Evolutionary conservation across 2,113 vertebrate genomes (phyloP).

Genomic region (Hucho hucho): DNA sequence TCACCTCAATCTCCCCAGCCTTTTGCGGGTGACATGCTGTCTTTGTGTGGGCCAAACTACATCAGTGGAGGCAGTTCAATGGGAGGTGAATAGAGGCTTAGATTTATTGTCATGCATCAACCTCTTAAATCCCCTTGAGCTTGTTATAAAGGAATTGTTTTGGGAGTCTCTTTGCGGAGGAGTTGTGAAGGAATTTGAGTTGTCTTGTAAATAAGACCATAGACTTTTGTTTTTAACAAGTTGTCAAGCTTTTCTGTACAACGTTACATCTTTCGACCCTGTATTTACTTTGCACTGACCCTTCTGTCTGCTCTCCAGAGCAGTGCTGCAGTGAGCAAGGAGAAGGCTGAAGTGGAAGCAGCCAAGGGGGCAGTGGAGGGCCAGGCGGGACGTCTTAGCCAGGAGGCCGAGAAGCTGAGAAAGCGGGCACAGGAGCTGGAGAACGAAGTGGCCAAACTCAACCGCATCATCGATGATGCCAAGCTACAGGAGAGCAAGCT

Average conservation of each 20-base stretch:
- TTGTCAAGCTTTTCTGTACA: too few relatives aligned
- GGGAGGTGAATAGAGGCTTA: constrained; percentile 20
- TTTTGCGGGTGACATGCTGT: constrained; percentile 16
- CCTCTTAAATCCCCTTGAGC: neutral
- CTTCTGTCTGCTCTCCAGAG: constrained; percentile 67
- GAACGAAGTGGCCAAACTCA: constrained; percentile 76
- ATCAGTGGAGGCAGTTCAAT: constrained; percentile 24
- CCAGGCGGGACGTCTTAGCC: constrained; percentile 69
- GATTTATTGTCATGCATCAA: constrained; percentile 25
- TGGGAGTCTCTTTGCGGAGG: neutral
- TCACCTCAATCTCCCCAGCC: constrained; percentile 24
- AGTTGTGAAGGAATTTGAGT: neutral
- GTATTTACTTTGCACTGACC: neutral
- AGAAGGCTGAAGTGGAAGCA: constrained; percentile 79
- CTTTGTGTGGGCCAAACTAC: constrained; percentile 25
- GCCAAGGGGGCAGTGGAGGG: constrained; percentile 70
- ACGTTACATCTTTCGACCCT: neutral
- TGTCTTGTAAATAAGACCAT: neutral
- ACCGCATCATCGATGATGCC: constrained; percentile 77
- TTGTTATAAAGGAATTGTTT: constrained; percentile 22
- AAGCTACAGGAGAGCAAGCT: constrained; percentile 75
- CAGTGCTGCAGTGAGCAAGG: constrained; percentile 70
- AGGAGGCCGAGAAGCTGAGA: constrained; percentile 78
- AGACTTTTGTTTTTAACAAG: too few relatives aligned
- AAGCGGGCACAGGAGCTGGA: constrained; percentile 76